Evolutionary conservation across 1,140 invertebrate species (phyloP).

Genomic region (Alviniconcha marisindica): DNA sequence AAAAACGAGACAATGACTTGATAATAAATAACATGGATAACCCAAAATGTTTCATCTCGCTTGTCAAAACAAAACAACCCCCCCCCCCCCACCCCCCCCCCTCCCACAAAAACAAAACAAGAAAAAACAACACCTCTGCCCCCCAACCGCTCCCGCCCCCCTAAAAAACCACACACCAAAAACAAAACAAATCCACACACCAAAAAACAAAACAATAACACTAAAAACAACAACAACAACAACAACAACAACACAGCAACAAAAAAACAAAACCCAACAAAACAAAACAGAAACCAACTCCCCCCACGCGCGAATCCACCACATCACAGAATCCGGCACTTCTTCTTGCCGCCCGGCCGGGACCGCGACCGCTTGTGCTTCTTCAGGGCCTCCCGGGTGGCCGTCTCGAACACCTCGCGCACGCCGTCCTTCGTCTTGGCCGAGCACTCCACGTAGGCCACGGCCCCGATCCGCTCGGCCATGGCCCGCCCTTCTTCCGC

Average conservation of each 20-base stretch:
- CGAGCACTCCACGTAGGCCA: conserved; percentile 99
- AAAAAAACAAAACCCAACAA: not conserved
- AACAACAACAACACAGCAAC: not conserved
- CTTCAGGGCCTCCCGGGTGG: conserved; percentile 97
- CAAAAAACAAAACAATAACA: too few relatives aligned
- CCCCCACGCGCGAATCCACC: too few relatives aligned
- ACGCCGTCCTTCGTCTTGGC: conserved; percentile 99
- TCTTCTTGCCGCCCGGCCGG: not conserved
- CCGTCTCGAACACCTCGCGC: conserved; percentile 99
- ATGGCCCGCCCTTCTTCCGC: conserved; percentile 97
- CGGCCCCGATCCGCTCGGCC: conserved; percentile 99
- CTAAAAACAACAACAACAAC: too few relatives aligned
- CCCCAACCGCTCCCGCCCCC: not conserved
- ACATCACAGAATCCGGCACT: conserved; percentile 31
- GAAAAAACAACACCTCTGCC: too few relatives aligned
- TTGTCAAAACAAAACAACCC: too few relatives aligned
- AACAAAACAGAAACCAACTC: not conserved
- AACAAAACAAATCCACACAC: too few relatives aligned
- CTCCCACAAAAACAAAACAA: not conserved
- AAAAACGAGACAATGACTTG: too few relatives aligned
- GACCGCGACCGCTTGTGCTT: conserved; percentile 76
- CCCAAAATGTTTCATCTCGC: too few relatives aligned
- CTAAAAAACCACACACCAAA: not conserved
- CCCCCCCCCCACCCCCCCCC: not conserved
- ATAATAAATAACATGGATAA: too few relatives aligned